Evolutionary conservation across 1,140 invertebrate genomes (phyloP).

Genomic region (Zaprionus tsacasi): DNA sequence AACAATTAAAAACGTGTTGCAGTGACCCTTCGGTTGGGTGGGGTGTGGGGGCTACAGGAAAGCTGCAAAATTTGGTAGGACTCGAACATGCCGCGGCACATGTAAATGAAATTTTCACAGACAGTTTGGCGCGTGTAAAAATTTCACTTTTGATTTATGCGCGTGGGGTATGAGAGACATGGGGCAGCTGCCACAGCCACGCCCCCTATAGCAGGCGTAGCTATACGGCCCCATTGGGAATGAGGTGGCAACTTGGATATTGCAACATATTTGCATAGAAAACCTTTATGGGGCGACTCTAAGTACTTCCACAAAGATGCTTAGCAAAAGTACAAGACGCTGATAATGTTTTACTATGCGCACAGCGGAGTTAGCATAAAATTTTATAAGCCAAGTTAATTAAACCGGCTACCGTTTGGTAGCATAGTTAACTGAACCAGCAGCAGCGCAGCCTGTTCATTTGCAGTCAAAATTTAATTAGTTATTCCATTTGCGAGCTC

Average conservation of each 20-base stretch:
- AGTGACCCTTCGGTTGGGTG: conserved; percentile 34
- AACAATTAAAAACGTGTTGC: conserved; percentile 75
- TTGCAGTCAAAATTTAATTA: conserved; percentile 78
- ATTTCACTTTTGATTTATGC: conserved; percentile 79
- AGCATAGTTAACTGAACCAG: neutral
- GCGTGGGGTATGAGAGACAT: neutral
- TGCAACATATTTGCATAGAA: conserved; percentile 79
- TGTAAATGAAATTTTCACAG: conserved; percentile 77
- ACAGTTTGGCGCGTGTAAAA: conserved; percentile 78
- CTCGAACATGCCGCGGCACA: conserved; percentile 49
- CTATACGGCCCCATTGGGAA: conserved; percentile 15
- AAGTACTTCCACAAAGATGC: conserved; percentile 54
- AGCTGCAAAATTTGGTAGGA: conserved; percentile 14
- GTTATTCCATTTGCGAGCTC: conserved; percentile 73
- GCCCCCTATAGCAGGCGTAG: neutral
- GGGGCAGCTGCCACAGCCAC: conserved; percentile 12
- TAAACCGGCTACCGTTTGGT: conserved; percentile 53
- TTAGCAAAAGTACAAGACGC: conserved; percentile 32
- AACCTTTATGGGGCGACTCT: conserved; percentile 54
- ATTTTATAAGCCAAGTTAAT: conserved; percentile 80
- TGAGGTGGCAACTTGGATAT: conserved; percentile 53
- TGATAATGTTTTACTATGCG: conserved; percentile 70
- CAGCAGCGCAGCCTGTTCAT: conserved; percentile 52
- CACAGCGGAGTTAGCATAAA: conserved; percentile 60
- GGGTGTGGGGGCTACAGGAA: neutral